Evolutionary conservation across 2,888 invertebrate species (phyloP).

Genomic region (Cryptocheilus praepositus): DNA sequence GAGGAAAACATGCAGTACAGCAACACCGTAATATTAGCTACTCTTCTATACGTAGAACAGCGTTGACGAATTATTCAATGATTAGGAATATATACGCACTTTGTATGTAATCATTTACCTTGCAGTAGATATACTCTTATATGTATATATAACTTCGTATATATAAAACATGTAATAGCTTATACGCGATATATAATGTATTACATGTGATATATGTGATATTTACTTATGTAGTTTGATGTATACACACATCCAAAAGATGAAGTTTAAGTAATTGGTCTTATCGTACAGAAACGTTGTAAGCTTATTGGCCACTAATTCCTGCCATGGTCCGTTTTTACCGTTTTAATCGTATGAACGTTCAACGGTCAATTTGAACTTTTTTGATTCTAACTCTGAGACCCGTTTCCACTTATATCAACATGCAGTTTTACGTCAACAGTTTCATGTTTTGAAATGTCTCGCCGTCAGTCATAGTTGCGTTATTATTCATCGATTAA

Average conservation of each 20-base stretch:
- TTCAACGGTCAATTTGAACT: slow-evolving; percentile 29
- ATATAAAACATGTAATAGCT: slow-evolving; percentile 38
- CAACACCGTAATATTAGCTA: slow-evolving; percentile 37
- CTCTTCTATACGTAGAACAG: slow-evolving; percentile 25
- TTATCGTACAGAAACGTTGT: slow-evolving; percentile 6
- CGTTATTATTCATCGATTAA: too few species aligned
- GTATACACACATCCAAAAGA: slow-evolving; percentile 4
- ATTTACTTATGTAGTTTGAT: neutral
- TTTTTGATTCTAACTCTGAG: slow-evolving; percentile 10
- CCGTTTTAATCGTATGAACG: slow-evolving; percentile 27
- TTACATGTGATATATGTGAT: neutral
- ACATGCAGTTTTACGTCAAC: neutral
- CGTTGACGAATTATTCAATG: slow-evolving; percentile 8
- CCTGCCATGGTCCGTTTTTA: slow-evolving; percentile 50
- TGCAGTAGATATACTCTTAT: slow-evolving; percentile 9
- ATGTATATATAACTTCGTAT: slow-evolving; percentile 36
- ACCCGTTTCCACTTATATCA: too few species aligned
- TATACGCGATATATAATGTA: slow-evolving; percentile 40
- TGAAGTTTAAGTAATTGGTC: slow-evolving; percentile 8
- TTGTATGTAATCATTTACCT: slow-evolving; percentile 30
- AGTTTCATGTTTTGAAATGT: neutral
- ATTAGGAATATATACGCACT: slow-evolving; percentile 27
- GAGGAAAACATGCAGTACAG: slow-evolving; percentile 41
- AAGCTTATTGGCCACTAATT: slow-evolving; percentile 27
- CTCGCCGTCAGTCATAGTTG: too few species aligned